Percentiles rank a stretch among this genome's conserved stretches.
phyloP scores from a whole-genome alignment of 2,888 invertebrate species.

The Augochlorella aurata region DNA sequence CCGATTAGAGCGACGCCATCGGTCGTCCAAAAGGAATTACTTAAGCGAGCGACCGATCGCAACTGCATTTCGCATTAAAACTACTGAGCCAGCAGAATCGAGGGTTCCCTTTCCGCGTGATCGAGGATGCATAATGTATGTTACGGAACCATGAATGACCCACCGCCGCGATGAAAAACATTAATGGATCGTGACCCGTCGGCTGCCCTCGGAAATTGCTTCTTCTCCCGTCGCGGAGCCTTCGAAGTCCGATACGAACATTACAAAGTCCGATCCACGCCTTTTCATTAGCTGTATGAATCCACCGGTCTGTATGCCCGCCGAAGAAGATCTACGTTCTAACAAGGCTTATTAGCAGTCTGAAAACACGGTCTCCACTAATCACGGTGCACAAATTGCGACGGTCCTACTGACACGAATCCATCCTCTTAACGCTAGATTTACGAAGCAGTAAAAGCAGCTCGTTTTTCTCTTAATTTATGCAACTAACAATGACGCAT shows the following conservation, averaged over 20 bases:
- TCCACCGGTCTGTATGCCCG: too few species aligned
- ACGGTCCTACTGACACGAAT: too few species aligned
- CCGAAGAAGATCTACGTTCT: too few species aligned
- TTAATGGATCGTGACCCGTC: slow-evolving; percentile 45
- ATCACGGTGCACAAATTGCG: too few species aligned
- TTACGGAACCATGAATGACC: slow-evolving; percentile 22
- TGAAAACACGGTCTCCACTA: too few species aligned
- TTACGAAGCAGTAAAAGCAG: too few species aligned
- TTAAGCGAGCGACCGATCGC: slow-evolving; percentile 13
- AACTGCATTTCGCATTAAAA: slow-evolving; percentile 41
- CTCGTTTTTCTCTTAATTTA: too few species aligned
- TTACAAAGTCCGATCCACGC: neutral
- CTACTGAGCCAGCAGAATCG: slow-evolving; percentile 44
- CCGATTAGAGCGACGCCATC: neutral
- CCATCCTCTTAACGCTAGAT: too few species aligned
- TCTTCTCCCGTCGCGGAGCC: slow-evolving; percentile 8
- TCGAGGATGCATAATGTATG: slow-evolving; percentile 19
- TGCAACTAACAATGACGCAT: too few species aligned
- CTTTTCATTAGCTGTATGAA: too few species aligned
- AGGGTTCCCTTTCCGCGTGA: slow-evolving; percentile 19
- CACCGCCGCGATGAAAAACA: slow-evolving; percentile 35
- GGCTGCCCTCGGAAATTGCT: neutral
- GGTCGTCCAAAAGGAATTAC: neutral
- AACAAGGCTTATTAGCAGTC: too few species aligned
- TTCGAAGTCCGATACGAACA: neutral